Evolutionary conservation across 2,888 invertebrate species (phyloP).

Genomic region (Serrognathus titanus): DNA sequence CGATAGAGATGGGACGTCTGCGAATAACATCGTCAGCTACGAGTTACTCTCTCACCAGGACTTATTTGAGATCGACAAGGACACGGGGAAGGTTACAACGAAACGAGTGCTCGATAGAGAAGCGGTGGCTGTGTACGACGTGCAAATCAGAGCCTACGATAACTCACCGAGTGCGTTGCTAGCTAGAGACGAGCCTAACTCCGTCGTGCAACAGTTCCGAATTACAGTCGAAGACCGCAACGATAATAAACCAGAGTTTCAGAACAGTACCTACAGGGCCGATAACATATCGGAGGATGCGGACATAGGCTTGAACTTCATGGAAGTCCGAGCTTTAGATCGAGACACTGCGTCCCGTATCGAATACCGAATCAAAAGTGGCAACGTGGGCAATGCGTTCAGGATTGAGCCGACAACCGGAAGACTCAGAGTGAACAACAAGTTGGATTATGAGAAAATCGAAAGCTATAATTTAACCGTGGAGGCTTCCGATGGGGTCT

Average conservation of each 20-base stretch:
- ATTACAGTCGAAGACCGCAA: slow-evolving; percentile 95
- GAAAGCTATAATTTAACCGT: slow-evolving; percentile 83
- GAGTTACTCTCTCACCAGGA: slow-evolving; percentile 67
- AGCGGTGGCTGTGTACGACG: slow-evolving; percentile 76
- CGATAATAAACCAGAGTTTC: slow-evolving; percentile 90
- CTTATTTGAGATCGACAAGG: slow-evolving; percentile 76
- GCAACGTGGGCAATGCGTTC: slow-evolving; percentile 84
- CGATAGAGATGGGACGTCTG: slow-evolving; percentile 80
- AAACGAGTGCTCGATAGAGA: slow-evolving; percentile 82
- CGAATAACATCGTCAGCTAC: slow-evolving; percentile 79
- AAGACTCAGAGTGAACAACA: slow-evolving; percentile 74
- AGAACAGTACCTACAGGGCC: slow-evolving; percentile 68
- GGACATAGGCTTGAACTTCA: slow-evolving; percentile 77
- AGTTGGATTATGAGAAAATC: slow-evolving; percentile 78
- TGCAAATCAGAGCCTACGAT: slow-evolving; percentile 88
- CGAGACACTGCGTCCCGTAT: slow-evolving; percentile 85
- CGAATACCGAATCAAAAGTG: slow-evolving; percentile 81
- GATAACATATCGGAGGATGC: slow-evolving; percentile 78
- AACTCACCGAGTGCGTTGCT: slow-evolving; percentile 79
- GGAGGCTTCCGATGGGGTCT: slow-evolving; percentile 79
- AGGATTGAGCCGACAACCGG: slow-evolving; percentile 82
- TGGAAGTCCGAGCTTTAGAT: slow-evolving; percentile 85
- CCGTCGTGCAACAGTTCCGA: slow-evolving; percentile 75
- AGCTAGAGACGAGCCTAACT: slow-evolving; percentile 66
- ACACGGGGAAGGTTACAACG: slow-evolving; percentile 88